Base-by-base conservation (phyloP, 2,888 invertebrate species). In the Lepeophtheirus nordmannii region DNA sequence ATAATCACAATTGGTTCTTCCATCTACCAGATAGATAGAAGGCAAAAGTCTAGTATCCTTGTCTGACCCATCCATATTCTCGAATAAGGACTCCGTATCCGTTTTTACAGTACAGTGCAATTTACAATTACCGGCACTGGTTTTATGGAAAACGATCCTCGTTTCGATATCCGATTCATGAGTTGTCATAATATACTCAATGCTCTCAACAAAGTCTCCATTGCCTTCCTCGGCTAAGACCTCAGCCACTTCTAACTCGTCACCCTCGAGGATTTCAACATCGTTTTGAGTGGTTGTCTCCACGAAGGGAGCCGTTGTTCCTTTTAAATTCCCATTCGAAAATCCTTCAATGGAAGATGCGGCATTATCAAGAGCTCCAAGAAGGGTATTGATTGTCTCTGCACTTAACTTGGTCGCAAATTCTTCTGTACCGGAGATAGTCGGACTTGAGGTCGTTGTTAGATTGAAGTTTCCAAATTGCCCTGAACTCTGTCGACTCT, bases 1-100 rank as follows among this genome's bases (percentile, higher is more conserved):
- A 14, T 22, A 22, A 22, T 38, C 37, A 56, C 63, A 63, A 30
- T 63, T 53, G 20, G 53, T 56, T 12, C 56, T 46, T n/a, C 63
- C 63, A 30, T 63, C 63, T 23, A 63, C 63, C 23, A 63, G 38
- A n/a, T 63, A 63, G 56, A 63, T 46, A 12, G 63, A 22, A n/a
- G 63, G 63, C 53, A 63, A 53, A 30, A 46, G 53, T 14, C 22
- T 17, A 7, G 53, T 38, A 10, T 63, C 63, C 63, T 46, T 22
- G 8, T 20, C 56, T 22, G 22, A 23, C 17, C 63, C 63, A 10
- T 56, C 53, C 1, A 10, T 53, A 30, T 63, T 22, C 17, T 46
- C 22, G 17, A 63, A 63, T 12, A 63, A 37, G 10, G 22, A 23
- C 1, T 41, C 38, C 3, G 53, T 56, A 10, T 38, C 10, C 1